Evolutionary conservation across 1,140 invertebrate genomes (phyloP), one percentile per base, ranked within the genome.

Genomic region (Sitobion miscanthi): DNA sequence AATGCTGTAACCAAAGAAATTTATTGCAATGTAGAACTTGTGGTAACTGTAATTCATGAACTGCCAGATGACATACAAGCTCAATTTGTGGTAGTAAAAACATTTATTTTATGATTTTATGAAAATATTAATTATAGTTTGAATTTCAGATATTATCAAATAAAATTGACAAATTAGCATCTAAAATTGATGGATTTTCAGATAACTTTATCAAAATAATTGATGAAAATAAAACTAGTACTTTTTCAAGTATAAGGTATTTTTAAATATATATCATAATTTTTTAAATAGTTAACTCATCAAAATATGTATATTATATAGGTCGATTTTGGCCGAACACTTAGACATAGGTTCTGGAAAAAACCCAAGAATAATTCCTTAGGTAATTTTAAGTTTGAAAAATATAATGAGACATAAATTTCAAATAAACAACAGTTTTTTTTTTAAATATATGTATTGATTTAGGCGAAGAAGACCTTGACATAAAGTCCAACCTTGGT

Each of bases 1-100:
- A 85, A 93, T 45, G 47, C 82, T n/a, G 14, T 54, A 54, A 93
- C 23, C 30, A 86, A 93, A 93, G 91, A 93, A 93, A 83, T 93
- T 42, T 93, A 93, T 45, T 93, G 91, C 82, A 93, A 23, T 35
- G 82, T 85, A 20, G 91, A 93, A 93, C 49, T 93, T 52, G 91
- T 93, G 30, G 49, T 93, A n/a, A 86, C 25, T 42, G 3, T 92
- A 35, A 38, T 93, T 42, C 20, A 54, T 57, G 7, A 85, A 85
- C 11, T 85, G 11, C 49, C n/a, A n/a, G 25, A 93, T 57, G 82
- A 93, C n/a, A 52, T 49, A 86, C 86, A 54, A 7, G 21, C 20
- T 85, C 82, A 93, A 86, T 21, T 93, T 9, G 54, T 30, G 77
- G 91, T 92, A 92, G 14, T 30, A 42, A 21, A 57, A 54, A 91